These are phyloP conservation scores for Zosterops borbonicus DNA, from an alignment of 2,113 vertebrate species.

Conservation along the genomic window DNA sequence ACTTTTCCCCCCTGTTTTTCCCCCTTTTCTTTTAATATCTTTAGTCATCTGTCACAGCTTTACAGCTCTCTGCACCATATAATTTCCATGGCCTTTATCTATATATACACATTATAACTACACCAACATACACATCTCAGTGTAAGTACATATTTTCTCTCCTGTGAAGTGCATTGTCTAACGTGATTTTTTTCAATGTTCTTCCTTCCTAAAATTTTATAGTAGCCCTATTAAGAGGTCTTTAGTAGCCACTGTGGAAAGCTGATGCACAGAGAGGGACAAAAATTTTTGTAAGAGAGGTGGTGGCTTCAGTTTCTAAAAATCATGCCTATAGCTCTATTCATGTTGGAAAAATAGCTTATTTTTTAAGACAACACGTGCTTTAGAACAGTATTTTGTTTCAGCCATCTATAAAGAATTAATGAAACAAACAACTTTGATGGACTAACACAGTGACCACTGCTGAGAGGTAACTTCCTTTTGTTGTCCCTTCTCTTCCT, in stretches of 20 bases:
- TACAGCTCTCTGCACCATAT: not conserved
- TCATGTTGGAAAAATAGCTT: not conserved
- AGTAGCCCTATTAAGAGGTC: not conserved
- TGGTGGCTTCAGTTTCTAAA: not conserved
- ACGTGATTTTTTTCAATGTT: not conserved
- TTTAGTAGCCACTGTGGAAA: not conserved
- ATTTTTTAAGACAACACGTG: not conserved
- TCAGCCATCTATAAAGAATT: not conserved
- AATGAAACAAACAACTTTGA: not conserved
- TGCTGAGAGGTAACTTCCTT: not conserved
- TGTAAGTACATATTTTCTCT: not conserved
- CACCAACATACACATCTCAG: not conserved
- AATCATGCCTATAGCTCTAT: not conserved
- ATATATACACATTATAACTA: not conserved
- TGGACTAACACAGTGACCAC: not conserved
- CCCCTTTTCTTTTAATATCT: not conserved
- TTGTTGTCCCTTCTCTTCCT: constrained; percentile 2
- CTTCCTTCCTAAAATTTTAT: not conserved
- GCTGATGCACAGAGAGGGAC: not conserved
- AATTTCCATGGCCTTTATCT: not conserved
- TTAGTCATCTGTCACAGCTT: not conserved
- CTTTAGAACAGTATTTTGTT: not conserved
- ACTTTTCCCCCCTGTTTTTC: not conserved
- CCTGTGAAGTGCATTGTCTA: not conserved
- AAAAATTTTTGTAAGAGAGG: not conserved